Evolutionary conservation across 2,113 vertebrate genomes (phyloP).

Genomic region (Gobius niger): DNA sequence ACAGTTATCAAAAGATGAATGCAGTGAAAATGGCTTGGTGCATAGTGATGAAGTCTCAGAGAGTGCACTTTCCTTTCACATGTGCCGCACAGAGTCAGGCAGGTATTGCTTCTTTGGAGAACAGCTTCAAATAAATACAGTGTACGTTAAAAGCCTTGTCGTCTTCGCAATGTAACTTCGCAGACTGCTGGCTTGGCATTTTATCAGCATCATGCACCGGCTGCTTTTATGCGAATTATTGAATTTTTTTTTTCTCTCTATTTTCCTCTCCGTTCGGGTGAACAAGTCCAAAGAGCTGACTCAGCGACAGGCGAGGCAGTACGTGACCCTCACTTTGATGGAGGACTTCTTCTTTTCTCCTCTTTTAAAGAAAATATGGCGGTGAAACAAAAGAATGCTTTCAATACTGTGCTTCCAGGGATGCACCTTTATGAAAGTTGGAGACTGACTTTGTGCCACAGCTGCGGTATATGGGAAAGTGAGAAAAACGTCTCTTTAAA

Average conservation of each 20-base stretch:
- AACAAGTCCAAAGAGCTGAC: conserved; percentile 39
- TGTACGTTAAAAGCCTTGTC: conserved; percentile 33
- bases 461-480: neutral
- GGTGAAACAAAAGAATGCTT: conserved; percentile 9
- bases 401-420: conserved; percentile 7
- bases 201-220: conserved; percentile 46
- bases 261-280: neutral
- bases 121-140: conserved; percentile 18
- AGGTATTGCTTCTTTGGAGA: conserved; percentile 19
- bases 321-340: conserved; percentile 35
- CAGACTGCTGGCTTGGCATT: conserved; percentile 47
- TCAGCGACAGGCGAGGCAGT: conserved; percentile 34
- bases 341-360: conserved; percentile 17
- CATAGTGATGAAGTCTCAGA: conserved; percentile 7
- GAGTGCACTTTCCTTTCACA: conserved; percentile 5
- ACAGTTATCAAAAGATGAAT: neutral
- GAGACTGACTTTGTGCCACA: neutral
- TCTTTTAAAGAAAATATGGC: conserved; percentile 9
- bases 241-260: conserved; percentile 22
- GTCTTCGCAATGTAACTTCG: conserved; percentile 35
- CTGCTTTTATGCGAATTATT: conserved; percentile 58
- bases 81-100: neutral
- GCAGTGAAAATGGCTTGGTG: neutral
- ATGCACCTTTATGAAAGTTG: conserved; percentile 25
- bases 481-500: too few species aligned